Percentiles rank a stretch among this genome's conserved stretches.
Conservation (phyloP, 1,140 invertebrate genomes). For the Melitaea cinxia region DNA sequence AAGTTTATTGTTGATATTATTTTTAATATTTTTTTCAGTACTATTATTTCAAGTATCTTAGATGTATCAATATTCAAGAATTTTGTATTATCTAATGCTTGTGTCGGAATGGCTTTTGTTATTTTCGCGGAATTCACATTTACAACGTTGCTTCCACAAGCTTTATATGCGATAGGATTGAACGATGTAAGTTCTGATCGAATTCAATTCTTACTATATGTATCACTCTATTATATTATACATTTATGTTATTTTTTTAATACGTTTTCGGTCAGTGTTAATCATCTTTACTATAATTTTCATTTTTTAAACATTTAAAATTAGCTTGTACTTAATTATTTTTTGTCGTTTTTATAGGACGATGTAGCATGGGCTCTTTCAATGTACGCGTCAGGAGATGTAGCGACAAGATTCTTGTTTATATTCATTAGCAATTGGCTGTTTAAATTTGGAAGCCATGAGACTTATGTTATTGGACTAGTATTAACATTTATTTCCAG, state of each 20-base stretch:
- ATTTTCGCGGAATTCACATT: conserved; percentile 81
- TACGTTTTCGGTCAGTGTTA: no score
- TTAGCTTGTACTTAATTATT: background rate
- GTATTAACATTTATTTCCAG: conserved; percentile 41
- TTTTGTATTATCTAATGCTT: conserved; percentile 73
- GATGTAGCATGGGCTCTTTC: conserved; percentile 49
- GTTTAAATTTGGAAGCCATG: conserved; percentile 49
- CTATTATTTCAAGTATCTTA: conserved; percentile 2
- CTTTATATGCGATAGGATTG: conserved; percentile 50
- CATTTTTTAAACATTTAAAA: no score
- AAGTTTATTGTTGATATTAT: no score
- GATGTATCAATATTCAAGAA: conserved; percentile 24
- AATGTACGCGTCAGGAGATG: conserved; percentile 52
- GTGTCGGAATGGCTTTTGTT: conserved; percentile 75
- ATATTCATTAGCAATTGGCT: conserved; percentile 51
- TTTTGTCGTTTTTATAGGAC: conserved; percentile 22
- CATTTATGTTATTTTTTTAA: no score
- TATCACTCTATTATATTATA: no score
- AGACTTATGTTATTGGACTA: conserved; percentile 48
- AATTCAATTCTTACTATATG: no score
- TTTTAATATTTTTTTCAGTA: background rate
- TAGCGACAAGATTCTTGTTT: conserved; percentile 49
- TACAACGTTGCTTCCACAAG: conserved; percentile 53
- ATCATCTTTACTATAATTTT: no score
- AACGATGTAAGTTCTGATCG: conserved; percentile 45